Evolutionary conservation across 2,113 vertebrate genomes (phyloP).

Genomic region (Coreoperca whiteheadi): DNA sequence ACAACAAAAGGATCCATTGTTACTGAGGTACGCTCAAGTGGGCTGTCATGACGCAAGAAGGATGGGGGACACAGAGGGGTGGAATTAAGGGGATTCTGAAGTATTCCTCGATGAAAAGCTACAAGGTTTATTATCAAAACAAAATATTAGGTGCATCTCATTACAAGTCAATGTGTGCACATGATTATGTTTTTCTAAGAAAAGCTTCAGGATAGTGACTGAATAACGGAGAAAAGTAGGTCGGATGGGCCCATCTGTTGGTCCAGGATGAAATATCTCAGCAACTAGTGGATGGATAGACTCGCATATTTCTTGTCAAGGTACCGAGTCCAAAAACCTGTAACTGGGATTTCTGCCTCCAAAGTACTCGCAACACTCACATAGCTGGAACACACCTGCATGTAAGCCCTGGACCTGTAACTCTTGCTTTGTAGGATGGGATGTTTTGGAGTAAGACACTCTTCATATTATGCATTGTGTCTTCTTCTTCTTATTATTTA

Average conservation of each 20-base stretch:
- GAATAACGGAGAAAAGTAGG: neutral
- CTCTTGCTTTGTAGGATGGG: neutral
- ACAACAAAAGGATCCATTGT: conserved; percentile 54
- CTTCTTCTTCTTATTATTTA: too few relatives aligned
- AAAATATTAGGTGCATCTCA: neutral
- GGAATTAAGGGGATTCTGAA: conserved; percentile 17
- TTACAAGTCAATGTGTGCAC: neutral
- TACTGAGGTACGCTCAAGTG: conserved; percentile 39
- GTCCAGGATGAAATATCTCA: too few relatives aligned
- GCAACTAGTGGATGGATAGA: too few relatives aligned
- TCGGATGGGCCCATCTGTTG: too few relatives aligned
- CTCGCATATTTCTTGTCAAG: too few relatives aligned
- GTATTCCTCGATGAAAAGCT: conserved; percentile 23
- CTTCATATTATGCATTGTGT: neutral
- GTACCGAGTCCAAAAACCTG: too few relatives aligned
- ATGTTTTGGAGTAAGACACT: neutral
- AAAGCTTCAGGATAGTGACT: neutral
- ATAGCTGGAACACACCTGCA: neutral
- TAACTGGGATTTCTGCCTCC: too few relatives aligned
- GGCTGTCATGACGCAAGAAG: conserved; percentile 26
- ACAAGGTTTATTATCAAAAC: conserved; percentile 1
- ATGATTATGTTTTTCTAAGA: conserved; percentile 3
- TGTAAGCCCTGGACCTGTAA: neutral
- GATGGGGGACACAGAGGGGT: neutral
- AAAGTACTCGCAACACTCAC: neutral